Base-by-base conservation (phyloP, 1,140 invertebrate genomes). In the Trichogramma pretiosum region DNA sequence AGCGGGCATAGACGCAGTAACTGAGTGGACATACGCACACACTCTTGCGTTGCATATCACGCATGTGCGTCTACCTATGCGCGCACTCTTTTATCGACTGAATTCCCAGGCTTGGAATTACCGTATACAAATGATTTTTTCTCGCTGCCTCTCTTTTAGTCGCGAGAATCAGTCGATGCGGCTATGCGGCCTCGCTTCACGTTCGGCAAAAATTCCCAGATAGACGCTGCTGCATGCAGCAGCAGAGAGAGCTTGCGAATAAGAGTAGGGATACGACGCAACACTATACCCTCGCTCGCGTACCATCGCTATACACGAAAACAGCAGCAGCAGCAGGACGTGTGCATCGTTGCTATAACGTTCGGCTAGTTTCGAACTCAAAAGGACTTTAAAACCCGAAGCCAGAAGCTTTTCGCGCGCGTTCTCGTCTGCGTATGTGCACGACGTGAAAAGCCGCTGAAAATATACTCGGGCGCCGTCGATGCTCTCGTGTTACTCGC, bases 41-140 rank as follows among this genome's bases (percentile, higher is more conserved):
- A n/a, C n/a, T n/a, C n/a, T n/a, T n/a, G n/a, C n/a, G n/a, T n/a
- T n/a, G n/a, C n/a, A n/a, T n/a, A n/a, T n/a, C n/a, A 34, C n/a
- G 32, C 5, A 14, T 10, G 32, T 13, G 32, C 10, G 14, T 5
- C 10, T n/a, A n/a, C 10, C 32, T 14, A 4, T 64, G 62, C 65
- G 67, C 66, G 67, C 70, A 67, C 67, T 57, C 56, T 70, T 70
- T 72, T 72, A 70, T 72, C 68, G 69, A 68, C 67, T 69, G 62
- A 68, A 72, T 70, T 70, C 68, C 57, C 69, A 70, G 66, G 69
- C 69, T 70, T 72, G 68, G 67, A 70, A 72, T 72, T 72, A 72
- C 69, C 67, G 69, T 72, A n/a, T n/a, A 66, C 68, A 70, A 72
- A 70, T 72, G 67, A 72, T 68, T 72, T 70, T 69, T 69, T 64